Percentiles rank a stretch among this genome's conserved stretches.
These are phyloP conservation scores for Sesia apiformis DNA, from an alignment of 2,888 invertebrate species.

Conservation along the genomic window DNA sequence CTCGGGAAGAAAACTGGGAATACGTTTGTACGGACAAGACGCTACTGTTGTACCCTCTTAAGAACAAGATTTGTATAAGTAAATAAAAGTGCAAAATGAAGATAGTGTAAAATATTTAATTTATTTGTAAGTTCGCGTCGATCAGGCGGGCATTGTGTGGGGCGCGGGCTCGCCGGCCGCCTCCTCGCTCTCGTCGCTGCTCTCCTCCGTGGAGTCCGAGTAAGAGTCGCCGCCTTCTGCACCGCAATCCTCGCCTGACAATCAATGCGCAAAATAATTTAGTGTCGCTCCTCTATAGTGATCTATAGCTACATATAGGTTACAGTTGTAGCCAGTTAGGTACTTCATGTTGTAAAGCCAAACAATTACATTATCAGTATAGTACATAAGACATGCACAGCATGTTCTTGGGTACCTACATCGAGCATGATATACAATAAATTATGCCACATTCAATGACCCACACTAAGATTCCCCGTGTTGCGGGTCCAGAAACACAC, in stretches of 20 bases:
- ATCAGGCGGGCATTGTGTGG: not conserved
- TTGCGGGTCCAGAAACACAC: no score
- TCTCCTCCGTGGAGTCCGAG: slow-evolving; percentile 38
- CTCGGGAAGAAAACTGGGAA: no score
- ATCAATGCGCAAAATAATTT: not conserved
- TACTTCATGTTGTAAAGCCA: not conserved
- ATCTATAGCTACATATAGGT: not conserved
- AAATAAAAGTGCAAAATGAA: not conserved
- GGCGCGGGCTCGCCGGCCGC: not conserved
- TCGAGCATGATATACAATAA: no score
- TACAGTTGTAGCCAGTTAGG: slow-evolving; percentile 26
- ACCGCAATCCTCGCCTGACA: slow-evolving; percentile 11
- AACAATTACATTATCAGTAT: no score
- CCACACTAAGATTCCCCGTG: no score
- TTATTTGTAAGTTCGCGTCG: not conserved
- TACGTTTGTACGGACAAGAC: no score
- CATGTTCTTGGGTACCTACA: no score
- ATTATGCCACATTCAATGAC: no score
- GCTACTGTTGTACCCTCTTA: not conserved
- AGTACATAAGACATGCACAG: no score
- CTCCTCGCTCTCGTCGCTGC: slow-evolving; percentile 27
- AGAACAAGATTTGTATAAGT: not conserved
- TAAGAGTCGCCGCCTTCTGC: slow-evolving; percentile 58
- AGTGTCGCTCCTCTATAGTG: not conserved
- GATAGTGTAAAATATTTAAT: not conserved